A percentile compares a stretch with the other conserved stretches of the same genome.
These are phyloP conservation scores for Drosophila barbarae DNA, from an alignment of 2,888 invertebrate species.

Conservation along the genomic window DNA sequence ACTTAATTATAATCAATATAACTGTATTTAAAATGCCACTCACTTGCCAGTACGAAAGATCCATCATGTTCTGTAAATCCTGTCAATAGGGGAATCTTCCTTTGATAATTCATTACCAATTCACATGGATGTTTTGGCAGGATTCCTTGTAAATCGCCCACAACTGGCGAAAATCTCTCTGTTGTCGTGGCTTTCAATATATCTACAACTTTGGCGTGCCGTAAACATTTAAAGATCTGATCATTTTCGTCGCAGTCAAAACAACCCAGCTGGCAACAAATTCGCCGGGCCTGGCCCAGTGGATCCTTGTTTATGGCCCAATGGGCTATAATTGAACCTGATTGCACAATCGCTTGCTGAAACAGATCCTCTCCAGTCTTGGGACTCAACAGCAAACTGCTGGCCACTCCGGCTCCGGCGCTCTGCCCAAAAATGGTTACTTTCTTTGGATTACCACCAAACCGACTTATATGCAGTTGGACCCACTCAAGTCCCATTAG, in stretches of 20 bases:
- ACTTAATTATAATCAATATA: background rate
- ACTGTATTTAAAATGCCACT: slow-evolving; percentile 28
- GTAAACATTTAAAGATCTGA: slow-evolving; percentile 43
- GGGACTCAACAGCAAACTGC: slow-evolving; percentile 80
- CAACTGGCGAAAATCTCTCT: slow-evolving; percentile 65
- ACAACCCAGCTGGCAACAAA: slow-evolving; percentile 52
- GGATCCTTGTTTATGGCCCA: slow-evolving; percentile 81
- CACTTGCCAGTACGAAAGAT: slow-evolving; percentile 79
- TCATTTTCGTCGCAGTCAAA: slow-evolving; percentile 34
- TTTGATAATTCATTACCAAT: slow-evolving; percentile 62
- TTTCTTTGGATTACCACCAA: slow-evolving; percentile 81
- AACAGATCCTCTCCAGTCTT: slow-evolving; percentile 77
- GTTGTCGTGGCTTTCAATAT: slow-evolving; percentile 42
- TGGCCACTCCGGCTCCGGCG: slow-evolving; percentile 81
- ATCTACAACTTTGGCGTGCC: slow-evolving; percentile 36
- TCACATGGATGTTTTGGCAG: slow-evolving; percentile 61
- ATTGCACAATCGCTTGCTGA: slow-evolving; percentile 81
- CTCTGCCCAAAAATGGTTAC: slow-evolving; percentile 82
- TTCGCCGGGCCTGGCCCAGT: slow-evolving; percentile 57
- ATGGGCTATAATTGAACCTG: slow-evolving; percentile 80
- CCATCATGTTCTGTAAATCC: slow-evolving; percentile 81
- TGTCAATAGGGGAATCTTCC: slow-evolving; percentile 77
- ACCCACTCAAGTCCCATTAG: slow-evolving; percentile 81
- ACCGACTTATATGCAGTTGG: slow-evolving; percentile 79
- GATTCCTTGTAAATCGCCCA: slow-evolving; percentile 64